Evolutionary conservation across 2,888 invertebrate genomes (phyloP).

Genomic region (Malachius bipustulatus): DNA sequence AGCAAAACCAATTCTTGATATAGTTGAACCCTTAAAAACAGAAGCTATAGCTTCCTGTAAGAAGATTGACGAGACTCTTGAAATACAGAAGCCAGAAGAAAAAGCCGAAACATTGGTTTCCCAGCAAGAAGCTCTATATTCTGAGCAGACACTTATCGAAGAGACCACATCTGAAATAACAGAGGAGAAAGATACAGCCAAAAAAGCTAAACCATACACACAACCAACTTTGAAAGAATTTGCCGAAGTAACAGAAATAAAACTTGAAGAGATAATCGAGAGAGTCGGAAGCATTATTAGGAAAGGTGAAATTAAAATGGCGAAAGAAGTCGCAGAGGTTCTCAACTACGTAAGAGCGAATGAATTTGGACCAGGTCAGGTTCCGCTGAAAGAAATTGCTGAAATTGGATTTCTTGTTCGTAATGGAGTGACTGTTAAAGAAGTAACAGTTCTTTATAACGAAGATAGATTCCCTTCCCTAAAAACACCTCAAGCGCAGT

Average conservation of each 20-base stretch:
- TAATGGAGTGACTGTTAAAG: constrained; percentile 61
- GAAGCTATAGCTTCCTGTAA: constrained; percentile 51
- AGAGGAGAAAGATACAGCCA: constrained; percentile 30
- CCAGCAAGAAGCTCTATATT: constrained; percentile 46
- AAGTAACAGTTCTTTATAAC: constrained; percentile 67
- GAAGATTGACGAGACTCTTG: constrained; percentile 45
- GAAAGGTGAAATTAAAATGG: constrained; percentile 47
- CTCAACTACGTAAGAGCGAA: constrained; percentile 61
- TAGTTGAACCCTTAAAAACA: constrained; percentile 48
- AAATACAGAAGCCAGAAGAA: constrained; percentile 32
- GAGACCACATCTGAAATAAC: constrained; percentile 41
- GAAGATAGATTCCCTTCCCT: constrained; percentile 69
- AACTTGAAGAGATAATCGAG: constrained; percentile 44
- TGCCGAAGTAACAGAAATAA: constrained; percentile 38
- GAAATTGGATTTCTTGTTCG: constrained; percentile 68
- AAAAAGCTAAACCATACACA: constrained; percentile 26
- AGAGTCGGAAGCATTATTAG: constrained; percentile 43
- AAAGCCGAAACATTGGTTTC: constrained; percentile 41
- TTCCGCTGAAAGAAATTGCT: constrained; percentile 66
- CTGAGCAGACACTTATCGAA: constrained; percentile 46
- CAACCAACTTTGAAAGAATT: constrained; percentile 32
- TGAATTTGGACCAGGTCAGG: constrained; percentile 71
- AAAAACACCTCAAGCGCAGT: constrained; percentile 70
- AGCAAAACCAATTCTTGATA: constrained; percentile 43
- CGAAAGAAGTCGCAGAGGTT: constrained; percentile 63